Percentiles rank a stretch among this genome's conserved stretches.
phyloP scores from a whole-genome alignment of 2,797 vertebrate genomes.

The Schizopygopsis pylzovi region DNA sequence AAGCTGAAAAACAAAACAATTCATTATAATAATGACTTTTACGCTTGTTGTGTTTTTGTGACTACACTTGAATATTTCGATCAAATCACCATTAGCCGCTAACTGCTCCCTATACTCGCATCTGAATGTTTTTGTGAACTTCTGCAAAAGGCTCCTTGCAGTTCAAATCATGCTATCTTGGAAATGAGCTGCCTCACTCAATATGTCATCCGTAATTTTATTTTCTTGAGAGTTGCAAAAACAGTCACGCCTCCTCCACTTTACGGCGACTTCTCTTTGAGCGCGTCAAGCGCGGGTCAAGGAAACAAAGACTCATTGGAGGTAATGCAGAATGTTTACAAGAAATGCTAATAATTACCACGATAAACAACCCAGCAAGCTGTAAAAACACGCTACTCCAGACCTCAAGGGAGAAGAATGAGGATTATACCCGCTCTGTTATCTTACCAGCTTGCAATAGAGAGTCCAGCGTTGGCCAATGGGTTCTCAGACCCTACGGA shows the following conservation, averaged over 20 bases:
- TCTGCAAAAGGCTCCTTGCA: slow-evolving; percentile 8
- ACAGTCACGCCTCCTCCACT: slow-evolving; percentile 29
- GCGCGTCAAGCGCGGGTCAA: slow-evolving; percentile 19
- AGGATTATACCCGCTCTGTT: slow-evolving; percentile 61
- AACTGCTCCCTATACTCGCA: slow-evolving; percentile 42
- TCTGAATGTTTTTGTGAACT: slow-evolving; percentile 43
- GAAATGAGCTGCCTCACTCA: slow-evolving; percentile 35
- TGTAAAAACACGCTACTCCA: slow-evolving; percentile 72
- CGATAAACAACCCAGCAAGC: slow-evolving; percentile 66
- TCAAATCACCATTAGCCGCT: slow-evolving; percentile 64
- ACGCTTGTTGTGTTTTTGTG: slow-evolving; percentile 53
- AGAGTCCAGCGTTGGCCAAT: slow-evolving; percentile 58
- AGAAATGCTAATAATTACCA: slow-evolving; percentile 72
- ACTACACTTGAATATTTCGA: slow-evolving; percentile 60
- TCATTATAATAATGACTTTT: slow-evolving; percentile 66
- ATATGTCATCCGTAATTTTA: slow-evolving; percentile 21
- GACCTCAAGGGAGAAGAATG: slow-evolving; percentile 67
- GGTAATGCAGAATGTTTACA: slow-evolving; percentile 63
- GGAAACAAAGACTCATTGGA: slow-evolving; percentile 61
- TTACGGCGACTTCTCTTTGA: slow-evolving; percentile 27
- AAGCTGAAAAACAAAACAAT: slow-evolving; percentile 75
- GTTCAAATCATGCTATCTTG: slow-evolving; percentile 24
- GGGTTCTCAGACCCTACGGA: slow-evolving; percentile 53
- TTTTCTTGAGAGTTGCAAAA: slow-evolving; percentile 34
- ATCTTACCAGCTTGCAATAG: slow-evolving; percentile 51